Base-by-base conservation (phyloP, 2,888 invertebrate genomes). In the Brenthis hecate region DNA sequence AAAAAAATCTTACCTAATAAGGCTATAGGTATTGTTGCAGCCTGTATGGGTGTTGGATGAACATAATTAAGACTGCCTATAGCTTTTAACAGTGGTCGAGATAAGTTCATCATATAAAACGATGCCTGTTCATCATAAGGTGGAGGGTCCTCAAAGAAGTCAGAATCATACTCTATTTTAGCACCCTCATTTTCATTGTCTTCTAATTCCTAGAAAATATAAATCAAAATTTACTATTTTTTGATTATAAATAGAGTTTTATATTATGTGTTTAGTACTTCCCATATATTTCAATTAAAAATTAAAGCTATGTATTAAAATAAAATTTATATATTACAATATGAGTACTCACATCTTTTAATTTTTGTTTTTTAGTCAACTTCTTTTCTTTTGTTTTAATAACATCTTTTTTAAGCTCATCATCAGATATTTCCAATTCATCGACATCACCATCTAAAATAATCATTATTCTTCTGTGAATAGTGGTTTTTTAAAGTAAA, bases 1-100 rank as follows among this genome's bases (percentile, higher is more conserved):
- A 53, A 8, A 55, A 28, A 43, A 48, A 69, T 1, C 80, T 77
- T 81, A 94, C 94, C 95, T 76, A 97, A 92, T 68, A 99, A 91
- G 4, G 98, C 99, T 13, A 99, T 94, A 0, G 99, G 99, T 83
- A 99, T 97, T 0, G 99, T 98, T 0, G 98, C 96, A 1, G 98
- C 95, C 88, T 99, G 99, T 80, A 99, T 99, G 0, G 99, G 99
- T 0, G 99, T 99, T 0, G 99, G 99, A 82, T 97, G 97, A 5
- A 96, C 95, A 87, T 97, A 99, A 76, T 97, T 98, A 87, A 99
- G 94, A 1, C 96, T 94, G 1, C 96, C 95, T 55, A 99, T 96
- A 0, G 99, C 97, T 85, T 99, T 98, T 81, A 99, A 93, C 47
- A 99, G 88, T 0, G 99, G 99, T 70, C 99, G 93, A 0, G 99